phyloP scores from a whole-genome alignment of 2,113 vertebrate genomes.

The Centropristis striata region DNA sequence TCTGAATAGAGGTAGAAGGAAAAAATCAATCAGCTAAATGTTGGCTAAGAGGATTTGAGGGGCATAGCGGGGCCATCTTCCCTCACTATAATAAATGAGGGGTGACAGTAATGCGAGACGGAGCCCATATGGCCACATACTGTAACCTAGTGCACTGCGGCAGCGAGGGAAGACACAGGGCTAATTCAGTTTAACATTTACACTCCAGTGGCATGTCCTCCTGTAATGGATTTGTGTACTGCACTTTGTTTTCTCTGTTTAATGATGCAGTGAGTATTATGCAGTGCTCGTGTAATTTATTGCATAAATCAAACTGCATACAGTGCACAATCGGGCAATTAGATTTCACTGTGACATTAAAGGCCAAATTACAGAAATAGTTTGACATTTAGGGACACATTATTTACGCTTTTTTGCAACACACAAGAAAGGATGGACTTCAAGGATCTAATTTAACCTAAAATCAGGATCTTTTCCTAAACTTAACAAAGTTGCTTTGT shows the following conservation, averaged over 20 bases:
- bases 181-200: slow-evolving; percentile 69
- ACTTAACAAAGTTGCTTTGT: no score
- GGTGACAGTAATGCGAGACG: slow-evolving; percentile 78
- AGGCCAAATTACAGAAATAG: not conserved
- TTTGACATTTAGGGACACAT: not conserved
- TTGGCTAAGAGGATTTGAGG: slow-evolving; percentile 80
- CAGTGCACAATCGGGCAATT: not conserved
- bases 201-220: slow-evolving; percentile 37
- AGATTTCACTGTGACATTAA: not conserved
- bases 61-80: slow-evolving; percentile 61
- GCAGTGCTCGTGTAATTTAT: slow-evolving; percentile 18
- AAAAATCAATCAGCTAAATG: slow-evolving; percentile 81
- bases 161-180: slow-evolving; percentile 32
- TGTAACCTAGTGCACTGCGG: slow-evolving; percentile 53
- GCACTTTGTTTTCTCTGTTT: slow-evolving; percentile 29
- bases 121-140: slow-evolving; percentile 75
- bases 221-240: slow-evolving; percentile 49
- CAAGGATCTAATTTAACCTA: no score
- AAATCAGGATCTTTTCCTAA: no score
- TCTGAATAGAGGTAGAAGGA: slow-evolving; percentile 60
- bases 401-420: not conserved
- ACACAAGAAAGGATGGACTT: no score
- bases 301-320: slow-evolving; percentile 20
- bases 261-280: slow-evolving; percentile 38
- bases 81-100: slow-evolving; percentile 66